Evolutionary conservation across 2,888 invertebrate species (phyloP).

Genomic region (Seira sanloemensis): DNA sequence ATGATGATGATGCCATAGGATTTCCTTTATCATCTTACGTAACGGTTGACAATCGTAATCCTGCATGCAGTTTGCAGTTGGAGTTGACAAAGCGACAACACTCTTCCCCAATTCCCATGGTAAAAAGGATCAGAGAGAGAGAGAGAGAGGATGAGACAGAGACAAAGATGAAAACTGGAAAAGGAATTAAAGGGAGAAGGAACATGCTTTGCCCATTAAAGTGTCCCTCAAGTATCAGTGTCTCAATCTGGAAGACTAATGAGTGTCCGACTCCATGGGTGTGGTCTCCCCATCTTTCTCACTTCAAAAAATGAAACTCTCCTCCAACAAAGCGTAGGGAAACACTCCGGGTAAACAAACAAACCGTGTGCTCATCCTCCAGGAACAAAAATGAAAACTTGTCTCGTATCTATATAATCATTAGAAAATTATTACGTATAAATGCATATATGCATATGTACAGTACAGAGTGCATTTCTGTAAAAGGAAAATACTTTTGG

Average conservation of each 20-base stretch:
- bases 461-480: too few species aligned
- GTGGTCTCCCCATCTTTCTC: conserved; percentile 67
- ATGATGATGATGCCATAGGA: too few species aligned
- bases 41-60: too few species aligned
- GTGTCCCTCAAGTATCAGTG: conserved; percentile 73
- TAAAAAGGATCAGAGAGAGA: too few species aligned
- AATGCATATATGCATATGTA: too few species aligned
- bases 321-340: neutral
- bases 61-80: too few species aligned
- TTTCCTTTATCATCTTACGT: too few species aligned
- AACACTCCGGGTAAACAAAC: conserved; percentile 19
- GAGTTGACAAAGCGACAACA: too few species aligned
- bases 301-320: neutral
- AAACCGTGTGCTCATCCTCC: conserved; percentile 4
- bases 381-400: neutral
- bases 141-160: conserved; percentile 23
- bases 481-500: too few species aligned
- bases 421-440: neutral
- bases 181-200: conserved; percentile 64
- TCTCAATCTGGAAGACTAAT: conserved; percentile 74
- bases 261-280: conserved; percentile 73
- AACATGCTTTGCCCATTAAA: conserved; percentile 73
- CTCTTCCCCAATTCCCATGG: too few species aligned
- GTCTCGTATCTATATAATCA: neutral
- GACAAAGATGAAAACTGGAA: conserved; percentile 67